Evolutionary conservation across 2,888 invertebrate genomes (phyloP), one percentile per base, ranked within the genome.

Genomic region (Pycnomerus fuliginosus): DNA sequence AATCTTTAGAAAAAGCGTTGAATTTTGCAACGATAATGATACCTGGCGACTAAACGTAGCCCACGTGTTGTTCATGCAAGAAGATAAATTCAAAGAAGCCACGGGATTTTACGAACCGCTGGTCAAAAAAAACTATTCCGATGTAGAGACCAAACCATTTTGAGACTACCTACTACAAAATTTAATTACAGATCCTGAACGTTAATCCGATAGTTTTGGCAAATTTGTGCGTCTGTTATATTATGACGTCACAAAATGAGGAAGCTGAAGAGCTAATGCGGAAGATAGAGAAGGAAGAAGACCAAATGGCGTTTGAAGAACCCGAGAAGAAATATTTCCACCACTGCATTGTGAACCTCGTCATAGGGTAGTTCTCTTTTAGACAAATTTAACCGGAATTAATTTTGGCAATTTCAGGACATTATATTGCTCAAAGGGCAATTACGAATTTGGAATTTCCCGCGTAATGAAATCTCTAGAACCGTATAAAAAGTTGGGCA

Each of bases 1-100:
- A 68, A 93, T 97, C 55, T 97, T 98, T 70, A 83, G 93, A 17
- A 94, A 96, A 69, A 95, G 95, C 44, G 94, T 93, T 0, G 99
- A 99, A 69, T 98, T 98, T 71, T 98, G 98, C 67, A 93, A 93
- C 56, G 97, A 97, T 65, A 93, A 96, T 60, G 95, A 98, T 59
- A 84, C 87, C 0, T 99, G 98, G 98, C 87, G 95, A 53, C 75
- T 99, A 12, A 99, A 99, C 68, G 97, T 98, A 0, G 99, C 98
- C 0, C 99, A 99, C 68, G 97, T 98, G 1, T 77, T 99, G 2
- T 99, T 98, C 69, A 99, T 99, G 98, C 97, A 98, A 74, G 96
- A 96, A 67, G 94, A 90, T 66, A 98, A 98, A 71, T 99, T 95
- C 69, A 95, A 95, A 67, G 97, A 99, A 74, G 93, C 98, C 0